Evolutionary conservation across 2,113 vertebrate species (phyloP).

Genomic region (Crotalus viridis): DNA sequence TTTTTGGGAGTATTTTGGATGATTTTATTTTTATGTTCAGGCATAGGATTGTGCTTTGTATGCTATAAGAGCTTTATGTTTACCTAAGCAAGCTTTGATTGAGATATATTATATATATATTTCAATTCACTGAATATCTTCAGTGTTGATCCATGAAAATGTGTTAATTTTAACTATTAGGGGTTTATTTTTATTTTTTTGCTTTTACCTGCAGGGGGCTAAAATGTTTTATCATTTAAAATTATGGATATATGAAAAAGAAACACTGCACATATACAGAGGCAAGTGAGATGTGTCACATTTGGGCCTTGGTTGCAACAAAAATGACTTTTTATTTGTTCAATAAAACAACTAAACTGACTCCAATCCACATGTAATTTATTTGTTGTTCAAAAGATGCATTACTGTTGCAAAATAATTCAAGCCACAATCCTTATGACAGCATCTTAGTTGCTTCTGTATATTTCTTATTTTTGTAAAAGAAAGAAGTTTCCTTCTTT

Average conservation of each 20-base stretch:
- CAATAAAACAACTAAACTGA: background rate
- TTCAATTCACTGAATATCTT: constrained; percentile 61
- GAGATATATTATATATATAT: constrained; percentile 46
- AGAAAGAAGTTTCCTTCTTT: background rate
- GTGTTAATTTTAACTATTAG: constrained; percentile 47
- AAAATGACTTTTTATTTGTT: background rate
- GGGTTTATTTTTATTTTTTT: constrained; percentile 28
- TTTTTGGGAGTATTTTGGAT: constrained; percentile 16
- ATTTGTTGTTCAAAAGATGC: background rate
- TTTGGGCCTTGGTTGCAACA: background rate
- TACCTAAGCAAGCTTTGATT: constrained; percentile 56
- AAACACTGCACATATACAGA: constrained; percentile 52
- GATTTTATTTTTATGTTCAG: constrained; percentile 39
- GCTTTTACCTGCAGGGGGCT: constrained; percentile 52
- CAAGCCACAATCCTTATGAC: background rate
- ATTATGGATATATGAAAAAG: constrained; percentile 3
- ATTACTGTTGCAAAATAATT: background rate
- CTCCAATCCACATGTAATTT: background rate
- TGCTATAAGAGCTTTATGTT: constrained; percentile 59
- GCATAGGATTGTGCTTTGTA: constrained; percentile 49
- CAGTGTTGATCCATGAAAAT: constrained; percentile 52
- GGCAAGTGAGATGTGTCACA: constrained; percentile 18
- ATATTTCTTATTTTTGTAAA: constrained; percentile 26
- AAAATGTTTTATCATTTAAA: constrained; percentile 19
- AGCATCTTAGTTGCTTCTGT: background rate